Percentiles rank a stretch among this genome's conserved stretches.
phyloP scores from a whole-genome alignment of 1,140 invertebrate species.

The Eriocheir sinensis region DNA sequence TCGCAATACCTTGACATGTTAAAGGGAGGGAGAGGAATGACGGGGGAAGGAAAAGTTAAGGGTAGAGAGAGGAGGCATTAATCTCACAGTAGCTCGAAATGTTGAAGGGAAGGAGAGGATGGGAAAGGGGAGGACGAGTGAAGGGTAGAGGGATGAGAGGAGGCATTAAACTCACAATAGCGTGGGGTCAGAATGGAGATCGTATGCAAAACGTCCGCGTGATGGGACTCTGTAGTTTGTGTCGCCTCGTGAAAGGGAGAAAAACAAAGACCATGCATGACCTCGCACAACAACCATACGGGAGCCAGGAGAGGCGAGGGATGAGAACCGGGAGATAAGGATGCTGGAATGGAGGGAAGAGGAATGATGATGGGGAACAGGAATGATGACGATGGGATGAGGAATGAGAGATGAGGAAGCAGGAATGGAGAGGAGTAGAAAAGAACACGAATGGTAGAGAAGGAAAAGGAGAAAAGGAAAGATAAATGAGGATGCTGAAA shows the following conservation, averaged over 20 bases:
- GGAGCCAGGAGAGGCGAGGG: not conserved
- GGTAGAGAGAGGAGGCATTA: not conserved
- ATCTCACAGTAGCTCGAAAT: not conserved
- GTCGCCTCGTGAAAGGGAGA: not conserved
- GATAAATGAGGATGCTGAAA: too few species aligned
- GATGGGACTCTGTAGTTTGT: not conserved
- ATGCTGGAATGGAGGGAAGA: too few species aligned
- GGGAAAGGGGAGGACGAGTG: not conserved
- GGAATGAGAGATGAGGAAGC: too few species aligned
- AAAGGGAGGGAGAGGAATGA: not conserved
- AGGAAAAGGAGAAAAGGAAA: not conserved
- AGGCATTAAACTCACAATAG: not conserved
- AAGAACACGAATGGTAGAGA: not conserved
- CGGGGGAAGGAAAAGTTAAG: not conserved
- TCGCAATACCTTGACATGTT: too few species aligned
- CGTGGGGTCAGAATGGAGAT: not conserved
- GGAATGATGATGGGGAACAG: not conserved
- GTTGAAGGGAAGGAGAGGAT: not conserved
- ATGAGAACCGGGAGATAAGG: too few species aligned
- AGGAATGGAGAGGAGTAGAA: not conserved
- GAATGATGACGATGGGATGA: too few species aligned
- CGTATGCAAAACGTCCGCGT: not conserved
- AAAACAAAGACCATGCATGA: not conserved
- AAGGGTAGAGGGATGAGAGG: not conserved
- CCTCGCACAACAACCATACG: not conserved